Conservation (phyloP, 2,888 invertebrate species). For the Lithophane socia region DNA sequence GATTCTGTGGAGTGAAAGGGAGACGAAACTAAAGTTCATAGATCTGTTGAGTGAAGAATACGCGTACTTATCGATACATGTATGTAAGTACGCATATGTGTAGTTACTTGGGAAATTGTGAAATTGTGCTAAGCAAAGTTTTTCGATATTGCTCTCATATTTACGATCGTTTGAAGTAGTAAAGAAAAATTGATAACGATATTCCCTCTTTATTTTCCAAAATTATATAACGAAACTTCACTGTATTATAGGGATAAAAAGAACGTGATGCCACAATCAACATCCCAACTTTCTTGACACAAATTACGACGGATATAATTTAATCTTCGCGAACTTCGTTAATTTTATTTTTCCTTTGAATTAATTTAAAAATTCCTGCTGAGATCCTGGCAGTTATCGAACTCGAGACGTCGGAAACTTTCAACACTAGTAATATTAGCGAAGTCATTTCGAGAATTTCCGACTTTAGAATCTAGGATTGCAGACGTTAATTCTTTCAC, state of each 20-base stretch:
- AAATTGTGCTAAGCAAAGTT: conserved; percentile 57
- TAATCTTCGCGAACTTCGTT: conserved; percentile 86
- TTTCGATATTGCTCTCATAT: conserved; percentile 42
- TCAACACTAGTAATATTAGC: conserved; percentile 85
- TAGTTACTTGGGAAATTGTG: conserved; percentile 47
- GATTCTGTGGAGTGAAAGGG: conserved; percentile 82
- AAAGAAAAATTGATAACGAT: conserved; percentile 43
- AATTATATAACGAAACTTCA: conserved; percentile 53
- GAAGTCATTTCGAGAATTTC: conserved; percentile 82
- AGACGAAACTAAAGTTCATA: conserved; percentile 71
- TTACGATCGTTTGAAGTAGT: conserved; percentile 37
- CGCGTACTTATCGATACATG: conserved; percentile 48
- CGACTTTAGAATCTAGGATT: conserved; percentile 73
- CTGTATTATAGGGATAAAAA: conserved; percentile 64
- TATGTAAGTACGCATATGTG: conserved; percentile 15
- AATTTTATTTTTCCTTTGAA: conserved; percentile 89
- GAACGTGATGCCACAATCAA: conserved; percentile 76
- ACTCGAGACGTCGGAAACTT: conserved; percentile 84
- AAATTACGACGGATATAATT: conserved; percentile 87
- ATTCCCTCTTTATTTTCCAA: conserved; percentile 49
- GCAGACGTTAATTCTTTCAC: conserved; percentile 62
- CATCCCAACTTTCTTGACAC: conserved; percentile 84
- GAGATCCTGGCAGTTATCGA: conserved; percentile 87
- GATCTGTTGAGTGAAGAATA: conserved; percentile 66
- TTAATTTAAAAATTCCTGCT: conserved; percentile 89